Evolutionary conservation across 1,140 invertebrate genomes (phyloP), one percentile per base, ranked within the genome.

Genomic region (Drosophila sucinea): DNA sequence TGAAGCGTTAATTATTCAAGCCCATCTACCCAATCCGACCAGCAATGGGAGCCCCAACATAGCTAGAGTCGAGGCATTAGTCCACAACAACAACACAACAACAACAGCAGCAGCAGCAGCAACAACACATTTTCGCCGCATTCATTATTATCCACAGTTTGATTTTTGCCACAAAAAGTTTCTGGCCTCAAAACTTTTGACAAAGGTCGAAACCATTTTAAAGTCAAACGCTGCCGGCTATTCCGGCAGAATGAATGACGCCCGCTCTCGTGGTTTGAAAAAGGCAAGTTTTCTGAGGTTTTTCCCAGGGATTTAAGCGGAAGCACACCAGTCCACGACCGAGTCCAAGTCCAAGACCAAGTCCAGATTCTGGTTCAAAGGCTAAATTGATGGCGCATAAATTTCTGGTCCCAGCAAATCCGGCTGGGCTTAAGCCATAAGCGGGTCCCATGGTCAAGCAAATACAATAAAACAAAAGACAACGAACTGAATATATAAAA

Each of bases 201-300:
- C 80, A 87, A 87, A 87, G 83, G 83, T 87, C 84, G 80, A 84
- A 55, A 83, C 77, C 84, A 71, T 79, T 87, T 89, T 89, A 84
- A 87, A 89, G 84, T 79, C 83, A 86, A 86, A 69, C 64, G 83
- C 83, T 71, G 67, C 83, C 40, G 83, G 83, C 83, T 65, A 79
- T 73, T 83, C 76, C 75, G 77, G 76, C 79, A 77, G 79, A 82
- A 82, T 86, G 77, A 87, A 86, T 86, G 76, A 86, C 57, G 56
- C 65, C 60, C 57, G 67, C 65, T 70, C 54, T 51, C 23, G 23
- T 25, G 44, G 67, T 75, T 79, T 78, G 70, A 67, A 60, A 82
- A 66, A 67, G 72, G 65, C 66, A 84, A 79, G 76, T 70, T 55
- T 70, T 82, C 44, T 77, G 44, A 56, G 79, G 79, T 73, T 89